phyloP scores from a whole-genome alignment of 2,113 vertebrate genomes.

The Thunnus maccoyii region DNA sequence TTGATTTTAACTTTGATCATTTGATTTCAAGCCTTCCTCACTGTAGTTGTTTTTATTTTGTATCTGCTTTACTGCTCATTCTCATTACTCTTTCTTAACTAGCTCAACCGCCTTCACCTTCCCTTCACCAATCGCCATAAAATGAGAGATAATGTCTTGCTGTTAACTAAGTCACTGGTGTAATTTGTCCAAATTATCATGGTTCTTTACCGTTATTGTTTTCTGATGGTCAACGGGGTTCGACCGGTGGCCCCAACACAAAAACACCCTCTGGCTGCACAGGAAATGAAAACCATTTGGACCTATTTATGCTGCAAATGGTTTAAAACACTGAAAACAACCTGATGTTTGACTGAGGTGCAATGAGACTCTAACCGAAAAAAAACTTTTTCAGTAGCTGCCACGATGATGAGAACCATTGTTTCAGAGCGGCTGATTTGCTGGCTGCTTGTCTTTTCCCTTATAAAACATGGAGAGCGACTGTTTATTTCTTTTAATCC shows the following conservation, averaged over 20 bases:
- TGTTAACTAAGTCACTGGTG: neutral
- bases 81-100: neutral
- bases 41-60: neutral
- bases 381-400: neutral
- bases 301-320: slow-evolving; percentile 12
- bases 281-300: slow-evolving; percentile 45
- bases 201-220: slow-evolving; percentile 45
- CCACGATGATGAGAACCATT: neutral
- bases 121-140: neutral
- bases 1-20: no score
- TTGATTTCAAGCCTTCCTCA: neutral
- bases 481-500: slow-evolving; percentile 47
- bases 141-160: neutral
- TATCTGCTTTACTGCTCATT: neutral
- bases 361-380: neutral
- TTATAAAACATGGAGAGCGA: slow-evolving; percentile 3
- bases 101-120: neutral
- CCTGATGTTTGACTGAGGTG: neutral
- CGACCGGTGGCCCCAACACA: neutral
- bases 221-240: slow-evolving; percentile 20
- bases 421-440: neutral
- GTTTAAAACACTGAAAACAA: slow-evolving; percentile 3
- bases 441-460: neutral
- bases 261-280: slow-evolving; percentile 8
- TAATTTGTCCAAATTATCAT: slow-evolving; percentile 47